Base-by-base conservation (phyloP, 2,888 invertebrate genomes). In the Hirudinaria manillensis region DNA sequence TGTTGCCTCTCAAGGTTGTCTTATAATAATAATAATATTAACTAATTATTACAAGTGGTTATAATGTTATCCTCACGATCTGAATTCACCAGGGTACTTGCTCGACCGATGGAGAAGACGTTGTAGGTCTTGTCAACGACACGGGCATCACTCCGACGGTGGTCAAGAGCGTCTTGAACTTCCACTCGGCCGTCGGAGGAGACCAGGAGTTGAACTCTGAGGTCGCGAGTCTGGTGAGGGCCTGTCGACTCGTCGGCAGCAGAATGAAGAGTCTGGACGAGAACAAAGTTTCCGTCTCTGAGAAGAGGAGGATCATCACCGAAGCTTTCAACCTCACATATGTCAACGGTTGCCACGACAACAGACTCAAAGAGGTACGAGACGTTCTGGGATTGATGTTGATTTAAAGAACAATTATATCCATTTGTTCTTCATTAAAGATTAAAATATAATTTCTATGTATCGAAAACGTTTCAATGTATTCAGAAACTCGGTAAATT, bases 1-100 rank as follows among this genome's bases (percentile, higher is more conserved):
- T 92, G 75, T 80, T 81, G 7, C 83, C 29, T 21, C 3, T 19
- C 29, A 55, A 55, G 55, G 55, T 24, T 21, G 36, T n/a, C 7
- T 27, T 6, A 3, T 45, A 1, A 45, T 45, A 45, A 45, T 45
- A 1, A 45, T 7, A 10, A 45, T 38, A 38, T 6, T 38, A 10
- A 45, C 16, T 45, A 45, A 45, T 45, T 16, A 45, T 45, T 16
- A 45, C 10, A 45, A 45, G 10, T 6, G 10, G 16, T 45, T 45
- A 45, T 7, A 45, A 45, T 45, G 45, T 45, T 16, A 45, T 16
- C 45, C 3, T 6, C 3, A 45, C 10, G 13, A 16, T 45, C 45
- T 45, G 45, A 45, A 45, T 45, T 16, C 45, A 45, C 10, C 45
- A 45, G 45, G 45, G 45, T 45, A 16, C 45, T 16, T 45, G 45